Evolutionary conservation across 2,113 vertebrate genomes (phyloP).

Genomic region (Pelobates fuscus): DNA sequence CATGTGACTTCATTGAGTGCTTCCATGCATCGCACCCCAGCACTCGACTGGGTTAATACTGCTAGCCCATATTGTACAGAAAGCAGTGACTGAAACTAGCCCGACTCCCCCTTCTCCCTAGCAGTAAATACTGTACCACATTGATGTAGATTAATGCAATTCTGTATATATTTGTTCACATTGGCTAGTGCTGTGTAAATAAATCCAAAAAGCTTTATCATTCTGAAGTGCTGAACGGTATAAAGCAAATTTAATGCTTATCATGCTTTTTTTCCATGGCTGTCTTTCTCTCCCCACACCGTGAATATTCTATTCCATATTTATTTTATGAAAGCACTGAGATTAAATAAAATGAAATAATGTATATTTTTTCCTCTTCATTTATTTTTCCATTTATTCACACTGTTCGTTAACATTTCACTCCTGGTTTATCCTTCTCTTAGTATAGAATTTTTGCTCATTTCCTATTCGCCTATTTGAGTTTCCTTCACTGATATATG

Average conservation of each 20-base stretch:
- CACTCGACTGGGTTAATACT: too few species aligned
- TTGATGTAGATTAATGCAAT: conserved; percentile 53
- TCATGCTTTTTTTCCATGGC: conserved; percentile 62
- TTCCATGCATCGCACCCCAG: not conserved
- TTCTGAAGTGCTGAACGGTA: conserved; percentile 69
- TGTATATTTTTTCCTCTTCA: conserved; percentile 51
- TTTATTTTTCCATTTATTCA: too few species aligned
- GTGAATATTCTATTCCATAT: conserved; percentile 74
- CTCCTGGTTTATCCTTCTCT: too few species aligned
- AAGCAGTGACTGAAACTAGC: conserved; percentile 6
- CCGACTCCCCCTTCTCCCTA: conserved; percentile 44
- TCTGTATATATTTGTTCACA: conserved; percentile 64
- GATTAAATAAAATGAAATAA: conserved; percentile 81
- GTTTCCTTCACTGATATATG: too few species aligned
- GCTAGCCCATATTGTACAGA: not conserved
- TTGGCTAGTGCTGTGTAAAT: conserved; percentile 72
- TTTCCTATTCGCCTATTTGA: too few species aligned
- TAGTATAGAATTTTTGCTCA: too few species aligned
- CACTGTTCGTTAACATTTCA: too few species aligned
- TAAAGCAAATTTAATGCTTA: conserved; percentile 17
- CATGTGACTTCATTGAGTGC: too few species aligned
- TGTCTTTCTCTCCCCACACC: conserved; percentile 71
- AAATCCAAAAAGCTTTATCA: conserved; percentile 69
- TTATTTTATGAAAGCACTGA: conserved; percentile 88
- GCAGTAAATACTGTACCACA: conserved; percentile 25